Evolutionary conservation across 2,113 vertebrate species (phyloP), one percentile per base, ranked within the genome.

Genomic region (Maccullochella peelii): DNA sequence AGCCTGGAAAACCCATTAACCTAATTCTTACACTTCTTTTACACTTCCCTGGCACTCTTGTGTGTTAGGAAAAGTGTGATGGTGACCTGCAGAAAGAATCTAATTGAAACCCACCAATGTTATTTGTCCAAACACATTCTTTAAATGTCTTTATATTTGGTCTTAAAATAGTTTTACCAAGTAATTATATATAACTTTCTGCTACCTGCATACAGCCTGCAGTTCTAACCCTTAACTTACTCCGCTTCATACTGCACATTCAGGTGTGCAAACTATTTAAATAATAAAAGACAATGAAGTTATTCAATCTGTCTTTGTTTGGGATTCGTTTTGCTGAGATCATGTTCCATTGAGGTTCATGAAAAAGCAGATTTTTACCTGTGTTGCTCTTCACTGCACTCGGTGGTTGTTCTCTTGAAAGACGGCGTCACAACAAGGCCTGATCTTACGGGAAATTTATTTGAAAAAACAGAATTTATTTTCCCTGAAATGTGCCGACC

Each of bases 351-450:
- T 11, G 65, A 27, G n/a, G 3, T 8, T 16, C 0, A 47, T 67
- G n/a, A 67, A 58, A 58, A 58, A 27, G 55, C n/a, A 15, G 55
- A 58, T 58, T 58, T 25, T 27, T 27, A 6, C 27, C 4, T 12
- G 1, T 25, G 54, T 25, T 1, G 54, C 3, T 57, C 23, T 49
- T 49, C 12, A 49, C 16, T 49, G 44, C 11, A n/a, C 15, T n/a
- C n/a, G n/a, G n/a, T n/a, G n/a, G n/a, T n/a, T 59, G 18, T 62
- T 63, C 5, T 23, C 11, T 15, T 42, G 5, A 65, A 40, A 42
- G 62, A 6, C 7, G 6, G 6, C 38, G 4, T 42, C 6, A n/a
- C 2, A 30, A 0, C 18, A 21, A 6, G 2, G 0, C 36, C 5
- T 25, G 9, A 49, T 11, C 16, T 49, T 44, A 33, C 33, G 33